These are phyloP conservation scores for Globodera rostochiensis DNA, from an alignment of 1,140 invertebrate genomes.

Conservation along the genomic window DNA sequence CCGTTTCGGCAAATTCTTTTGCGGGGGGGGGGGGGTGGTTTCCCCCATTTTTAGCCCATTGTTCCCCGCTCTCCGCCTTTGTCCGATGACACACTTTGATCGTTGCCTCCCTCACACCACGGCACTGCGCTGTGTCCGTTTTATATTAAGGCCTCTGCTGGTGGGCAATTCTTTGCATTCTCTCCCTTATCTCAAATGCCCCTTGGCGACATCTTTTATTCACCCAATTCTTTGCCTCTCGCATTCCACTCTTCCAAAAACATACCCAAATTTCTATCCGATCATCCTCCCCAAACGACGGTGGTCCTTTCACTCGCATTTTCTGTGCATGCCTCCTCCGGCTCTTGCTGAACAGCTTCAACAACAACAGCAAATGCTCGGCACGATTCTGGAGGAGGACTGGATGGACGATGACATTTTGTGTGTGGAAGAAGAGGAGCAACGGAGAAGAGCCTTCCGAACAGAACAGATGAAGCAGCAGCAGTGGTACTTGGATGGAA, in stretches of 20 bases:
- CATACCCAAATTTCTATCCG: too few relatives aligned
- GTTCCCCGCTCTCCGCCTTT: not conserved
- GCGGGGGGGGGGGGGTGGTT: too few relatives aligned
- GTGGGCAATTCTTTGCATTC: not conserved
- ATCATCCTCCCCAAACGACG: too few relatives aligned
- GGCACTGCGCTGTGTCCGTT: not conserved
- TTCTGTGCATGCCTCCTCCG: not conserved
- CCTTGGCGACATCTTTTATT: not conserved
- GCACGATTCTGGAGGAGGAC: not conserved
- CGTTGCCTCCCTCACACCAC: not conserved
- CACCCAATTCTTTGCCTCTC: not conserved
- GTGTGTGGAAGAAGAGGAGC: not conserved
- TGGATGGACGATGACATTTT: not conserved
- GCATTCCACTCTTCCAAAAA: too few relatives aligned
- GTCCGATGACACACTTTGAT: not conserved
- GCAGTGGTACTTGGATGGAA: not conserved
- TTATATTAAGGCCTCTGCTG: not conserved
- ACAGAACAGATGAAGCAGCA: too few relatives aligned
- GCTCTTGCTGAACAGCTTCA: not conserved
- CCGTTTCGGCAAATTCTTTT: not conserved
- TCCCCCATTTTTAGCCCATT: not conserved
- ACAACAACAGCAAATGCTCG: not conserved
- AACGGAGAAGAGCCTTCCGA: not conserved
- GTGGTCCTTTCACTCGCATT: too few relatives aligned
- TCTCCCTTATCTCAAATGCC: not conserved